Base-by-base conservation (phyloP, 2,113 vertebrate species). In the Blennius ocellaris region DNA sequence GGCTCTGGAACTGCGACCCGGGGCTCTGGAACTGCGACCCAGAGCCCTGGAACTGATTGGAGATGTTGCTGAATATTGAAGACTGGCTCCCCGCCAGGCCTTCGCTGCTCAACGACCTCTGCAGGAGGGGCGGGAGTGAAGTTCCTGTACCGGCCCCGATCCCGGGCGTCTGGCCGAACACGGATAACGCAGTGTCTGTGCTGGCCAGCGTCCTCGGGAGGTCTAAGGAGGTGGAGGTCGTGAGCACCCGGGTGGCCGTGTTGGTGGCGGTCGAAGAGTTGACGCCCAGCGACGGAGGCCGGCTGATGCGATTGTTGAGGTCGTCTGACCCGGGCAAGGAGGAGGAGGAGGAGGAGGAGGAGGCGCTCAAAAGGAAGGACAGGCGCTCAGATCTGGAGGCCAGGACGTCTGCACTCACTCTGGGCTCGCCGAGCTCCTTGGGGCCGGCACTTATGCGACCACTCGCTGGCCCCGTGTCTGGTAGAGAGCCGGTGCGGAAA, bases 51-150 rank as follows among this genome's bases (percentile, higher is more conserved):
- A 91, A 64, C 16, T 52, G 74, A 11, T 81, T 7, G 3, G 70
- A 39, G 1, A 60, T 0, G 8, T 30, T 90, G 57, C 58, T 86
- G 67, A 87, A 77, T 47, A 78, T 8, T 0, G 81, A n/a, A 1
- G 54, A 71, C 56, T 83, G 78, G 63, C 43, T 8, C 1, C 70
- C 81, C 8, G 7, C 0, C 0, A 11, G 2, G 11, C 56, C 49
- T 1, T 93, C 87, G 0, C 11, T 17, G 44, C 80, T 90, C 71
- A 90, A 65, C 85, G 73, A 92, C 68, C 83, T 86, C 63, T 93
- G 93, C 69, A 93, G 79, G 49, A 82, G 40, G 6, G 73, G 60
- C 7, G 55, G 16, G 8, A 53, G 6, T 5, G 49, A 4, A 7
- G 59, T 36, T 3, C 79, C 50, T 0, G 17, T 49, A 5, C 76